A percentile compares a stretch with the other conserved stretches of the same genome.
Evolutionary conservation across 2,797 vertebrate species (phyloP).

Genomic region (Lemur catta): DNA sequence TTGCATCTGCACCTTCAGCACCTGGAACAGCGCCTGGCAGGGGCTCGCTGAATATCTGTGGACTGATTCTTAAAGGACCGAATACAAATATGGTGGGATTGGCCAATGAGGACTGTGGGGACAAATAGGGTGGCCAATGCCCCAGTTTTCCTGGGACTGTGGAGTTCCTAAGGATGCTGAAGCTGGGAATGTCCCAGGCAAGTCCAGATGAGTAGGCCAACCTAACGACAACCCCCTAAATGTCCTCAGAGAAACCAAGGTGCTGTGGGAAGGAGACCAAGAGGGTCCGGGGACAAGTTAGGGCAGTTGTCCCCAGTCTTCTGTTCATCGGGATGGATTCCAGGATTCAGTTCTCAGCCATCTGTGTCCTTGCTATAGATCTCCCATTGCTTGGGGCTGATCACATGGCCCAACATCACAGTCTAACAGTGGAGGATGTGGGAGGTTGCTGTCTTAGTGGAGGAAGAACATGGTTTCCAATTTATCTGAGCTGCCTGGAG

Average conservation of each 20-base stretch:
- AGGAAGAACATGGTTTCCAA: rapidly evolving
- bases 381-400: rapidly evolving
- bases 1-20: background rate
- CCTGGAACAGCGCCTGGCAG: background rate
- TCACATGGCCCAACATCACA: background rate
- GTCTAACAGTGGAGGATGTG: rapidly evolving
- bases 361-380: background rate
- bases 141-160: background rate
- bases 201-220: background rate
- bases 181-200: too few species aligned
- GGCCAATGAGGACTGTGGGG: background rate
- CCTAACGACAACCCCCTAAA: rapidly evolving
- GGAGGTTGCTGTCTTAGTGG: background rate
- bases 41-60: background rate
- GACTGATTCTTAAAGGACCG: background rate
- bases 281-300: background rate
- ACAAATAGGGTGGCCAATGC: background rate
- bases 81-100: too few species aligned
- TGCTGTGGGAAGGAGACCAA: too few species aligned
- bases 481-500: background rate
- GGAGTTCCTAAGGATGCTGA: background rate
- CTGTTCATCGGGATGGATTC: background rate
- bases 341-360: background rate
- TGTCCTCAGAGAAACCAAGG: too few species aligned
- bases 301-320: background rate